Conservation (phyloP, 2,797 vertebrate genomes). For the Falco columbarius region DNA sequence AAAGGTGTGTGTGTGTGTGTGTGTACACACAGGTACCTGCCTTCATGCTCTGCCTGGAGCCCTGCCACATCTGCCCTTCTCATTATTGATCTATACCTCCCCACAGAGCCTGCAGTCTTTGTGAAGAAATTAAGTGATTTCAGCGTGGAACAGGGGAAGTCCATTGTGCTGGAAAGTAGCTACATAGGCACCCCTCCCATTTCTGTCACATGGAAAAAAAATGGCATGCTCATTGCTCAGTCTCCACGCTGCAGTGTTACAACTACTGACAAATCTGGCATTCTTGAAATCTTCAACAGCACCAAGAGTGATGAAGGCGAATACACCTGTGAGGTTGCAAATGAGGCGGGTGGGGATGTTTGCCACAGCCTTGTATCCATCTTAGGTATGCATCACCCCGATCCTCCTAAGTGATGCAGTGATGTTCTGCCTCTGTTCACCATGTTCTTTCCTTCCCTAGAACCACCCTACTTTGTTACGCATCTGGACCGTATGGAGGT, state of each 20-base stretch:
- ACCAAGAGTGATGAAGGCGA: conserved; percentile 86
- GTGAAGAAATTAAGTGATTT: conserved; percentile 87
- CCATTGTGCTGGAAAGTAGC: conserved; percentile 86
- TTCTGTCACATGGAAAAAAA: conserved; percentile 89
- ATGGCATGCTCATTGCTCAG: conserved; percentile 82
- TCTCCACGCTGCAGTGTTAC: conserved; percentile 86
- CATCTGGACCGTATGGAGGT: conserved; percentile 87
- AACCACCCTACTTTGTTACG: conserved; percentile 89
- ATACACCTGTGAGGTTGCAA: conserved; percentile 90
- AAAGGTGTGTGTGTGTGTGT: conserved; percentile 86
- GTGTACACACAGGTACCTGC: background rate
- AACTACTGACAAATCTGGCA: conserved; percentile 87
- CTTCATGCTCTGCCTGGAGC: background rate
- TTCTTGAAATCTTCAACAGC: conserved; percentile 88
- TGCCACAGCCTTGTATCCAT: conserved; percentile 87
- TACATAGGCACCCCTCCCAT: conserved; percentile 89
- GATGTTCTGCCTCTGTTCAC: background rate
- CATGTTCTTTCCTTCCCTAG: conserved; percentile 74
- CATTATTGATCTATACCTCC: conserved; percentile 32
- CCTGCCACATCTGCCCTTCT: background rate
- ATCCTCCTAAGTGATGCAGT: background rate
- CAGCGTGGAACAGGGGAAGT: conserved; percentile 81
- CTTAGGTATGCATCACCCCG: conserved; percentile 81
- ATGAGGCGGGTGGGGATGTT: conserved; percentile 88
- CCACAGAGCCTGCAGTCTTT: conserved; percentile 85